Evolutionary conservation across 2,888 invertebrate genomes (phyloP).

Genomic region (Thysanoteuthis rhombus): DNA sequence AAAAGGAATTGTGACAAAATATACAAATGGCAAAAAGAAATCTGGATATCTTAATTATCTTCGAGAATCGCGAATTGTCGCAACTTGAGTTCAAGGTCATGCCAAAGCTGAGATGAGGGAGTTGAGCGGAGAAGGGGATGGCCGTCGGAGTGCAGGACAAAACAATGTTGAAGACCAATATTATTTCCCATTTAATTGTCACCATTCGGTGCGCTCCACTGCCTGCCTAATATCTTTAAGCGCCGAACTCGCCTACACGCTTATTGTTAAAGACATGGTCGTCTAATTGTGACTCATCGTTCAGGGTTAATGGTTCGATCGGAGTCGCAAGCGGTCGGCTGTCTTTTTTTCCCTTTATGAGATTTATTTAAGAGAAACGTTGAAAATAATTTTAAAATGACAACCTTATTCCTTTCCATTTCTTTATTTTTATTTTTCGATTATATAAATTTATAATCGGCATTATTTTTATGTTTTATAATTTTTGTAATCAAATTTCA

Average conservation of each 20-base stretch:
- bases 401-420: not conserved
- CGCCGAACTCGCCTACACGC: not conserved
- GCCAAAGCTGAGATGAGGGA: too few species aligned
- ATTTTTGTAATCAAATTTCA: not conserved
- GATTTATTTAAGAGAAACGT: not conserved
- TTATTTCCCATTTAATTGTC: not conserved
- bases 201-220: not conserved
- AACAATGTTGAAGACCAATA: not conserved
- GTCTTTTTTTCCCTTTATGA: not conserved
- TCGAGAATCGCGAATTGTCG: not conserved
- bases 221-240: not conserved
- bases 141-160: not conserved
- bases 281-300: not conserved
- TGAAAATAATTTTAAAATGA: not conserved
- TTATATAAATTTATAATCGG: too few species aligned
- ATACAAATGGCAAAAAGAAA: not conserved
- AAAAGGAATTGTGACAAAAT: not conserved
- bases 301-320: not conserved
- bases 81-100: not conserved
- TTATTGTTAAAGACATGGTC: not conserved
- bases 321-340: not conserved
- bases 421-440: not conserved
- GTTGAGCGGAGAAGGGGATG: too few species aligned
- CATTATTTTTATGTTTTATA: too few species aligned
- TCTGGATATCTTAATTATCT: not conserved